Conservation (phyloP, 2,888 invertebrate species). For the Sclerodermus sp. region DNA sequence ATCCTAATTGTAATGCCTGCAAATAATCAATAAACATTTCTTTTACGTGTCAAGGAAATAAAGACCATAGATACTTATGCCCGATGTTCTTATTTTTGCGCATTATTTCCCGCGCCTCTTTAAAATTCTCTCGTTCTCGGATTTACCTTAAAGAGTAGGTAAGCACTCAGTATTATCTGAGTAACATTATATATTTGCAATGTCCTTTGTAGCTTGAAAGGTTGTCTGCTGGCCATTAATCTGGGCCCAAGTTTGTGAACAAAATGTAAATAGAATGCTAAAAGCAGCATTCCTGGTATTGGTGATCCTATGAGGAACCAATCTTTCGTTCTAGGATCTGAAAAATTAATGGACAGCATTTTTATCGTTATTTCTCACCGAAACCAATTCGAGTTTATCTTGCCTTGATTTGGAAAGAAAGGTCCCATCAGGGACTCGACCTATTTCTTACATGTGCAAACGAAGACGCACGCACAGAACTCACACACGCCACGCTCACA, state of each 20-base stretch:
- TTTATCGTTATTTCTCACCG: too few species aligned
- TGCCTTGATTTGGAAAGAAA: too few species aligned
- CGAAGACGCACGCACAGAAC: too few species aligned
- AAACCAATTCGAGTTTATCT: too few species aligned
- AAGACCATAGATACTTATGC: too few species aligned
- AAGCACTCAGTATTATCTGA: conserved; percentile 66
- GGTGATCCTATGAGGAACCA: conserved; percentile 72
- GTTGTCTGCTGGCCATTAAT: conserved; percentile 68
- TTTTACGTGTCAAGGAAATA: too few species aligned
- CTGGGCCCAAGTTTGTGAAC: conserved; percentile 73
- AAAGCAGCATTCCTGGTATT: conserved; percentile 60
- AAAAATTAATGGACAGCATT: background rate
- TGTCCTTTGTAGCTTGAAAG: conserved; percentile 67
- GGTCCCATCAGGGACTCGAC: too few species aligned
- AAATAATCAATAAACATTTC: background rate
- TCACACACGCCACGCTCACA: too few species aligned
- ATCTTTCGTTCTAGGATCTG: conserved; percentile 67
- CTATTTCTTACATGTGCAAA: too few species aligned
- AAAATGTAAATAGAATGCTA: conserved; percentile 70
- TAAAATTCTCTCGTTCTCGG: background rate
- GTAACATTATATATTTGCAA: conserved; percentile 70
- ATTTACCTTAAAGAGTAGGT: conserved; percentile 62
- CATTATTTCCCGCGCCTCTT: too few species aligned
- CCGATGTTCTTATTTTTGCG: too few species aligned
- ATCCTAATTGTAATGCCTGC: conserved; percentile 38